These are phyloP conservation scores for Coleophora flavipennella DNA, from an alignment of 2,888 invertebrate species.

Conservation along the genomic window DNA sequence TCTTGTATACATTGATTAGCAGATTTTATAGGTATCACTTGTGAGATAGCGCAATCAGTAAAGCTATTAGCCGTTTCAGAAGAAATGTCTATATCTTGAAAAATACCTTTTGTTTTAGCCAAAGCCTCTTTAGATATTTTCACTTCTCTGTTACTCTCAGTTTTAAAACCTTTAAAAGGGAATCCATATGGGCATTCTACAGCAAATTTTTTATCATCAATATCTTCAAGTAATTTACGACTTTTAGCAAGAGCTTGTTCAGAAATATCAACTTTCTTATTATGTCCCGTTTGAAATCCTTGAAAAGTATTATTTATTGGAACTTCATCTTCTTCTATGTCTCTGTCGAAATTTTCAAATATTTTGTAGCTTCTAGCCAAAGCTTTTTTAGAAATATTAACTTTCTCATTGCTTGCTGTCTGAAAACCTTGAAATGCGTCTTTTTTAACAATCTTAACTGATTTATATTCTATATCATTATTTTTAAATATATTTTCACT, in stretches of 20 bases:
- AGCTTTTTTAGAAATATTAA: slow-evolving; percentile 27
- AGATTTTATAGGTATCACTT: too few relatives aligned
- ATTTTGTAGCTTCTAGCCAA: slow-evolving; percentile 20
- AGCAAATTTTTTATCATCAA: not conserved
- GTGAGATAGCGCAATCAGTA: too few relatives aligned
- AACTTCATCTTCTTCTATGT: slow-evolving; percentile 4
- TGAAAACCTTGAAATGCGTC: slow-evolving; percentile 20
- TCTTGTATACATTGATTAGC: too few relatives aligned
- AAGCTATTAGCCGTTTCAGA: too few relatives aligned
- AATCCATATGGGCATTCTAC: too few relatives aligned
- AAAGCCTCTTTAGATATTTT: slow-evolving; percentile 23
- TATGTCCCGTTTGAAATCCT: slow-evolving; percentile 37
- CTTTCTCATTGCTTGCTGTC: slow-evolving; percentile 34
- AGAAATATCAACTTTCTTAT: slow-evolving; percentile 30
- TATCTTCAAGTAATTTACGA: slow-evolving; percentile 22
- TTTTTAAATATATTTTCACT: slow-evolving; percentile 22
- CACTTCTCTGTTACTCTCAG: slow-evolving; percentile 36
- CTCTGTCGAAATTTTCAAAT: slow-evolving; percentile 21
- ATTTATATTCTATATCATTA: not conserved
- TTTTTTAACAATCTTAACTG: not conserved
- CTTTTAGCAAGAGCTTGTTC: slow-evolving; percentile 19
- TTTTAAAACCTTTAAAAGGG: slow-evolving; percentile 25
- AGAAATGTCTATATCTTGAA: slow-evolving; percentile 19
- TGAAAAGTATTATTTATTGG: not conserved
- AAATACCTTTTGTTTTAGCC: slow-evolving; percentile 20